Evolutionary conservation across 2,797 vertebrate genomes (phyloP).

Genomic region (Myotis daubentonii): DNA sequence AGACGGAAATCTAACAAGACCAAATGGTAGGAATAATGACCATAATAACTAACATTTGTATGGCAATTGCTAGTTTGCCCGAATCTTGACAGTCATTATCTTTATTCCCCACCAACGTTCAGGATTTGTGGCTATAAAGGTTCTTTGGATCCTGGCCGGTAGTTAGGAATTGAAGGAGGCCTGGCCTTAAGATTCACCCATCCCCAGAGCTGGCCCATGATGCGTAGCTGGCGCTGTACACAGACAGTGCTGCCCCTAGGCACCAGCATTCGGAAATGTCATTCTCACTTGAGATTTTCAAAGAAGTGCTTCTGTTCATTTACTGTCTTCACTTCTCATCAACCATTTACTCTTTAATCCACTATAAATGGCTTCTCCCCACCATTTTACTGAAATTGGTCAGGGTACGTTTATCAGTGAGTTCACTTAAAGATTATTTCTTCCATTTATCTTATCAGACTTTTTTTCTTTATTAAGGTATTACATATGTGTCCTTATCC

Average conservation of each 20-base stretch:
- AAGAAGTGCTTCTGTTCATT: background rate
- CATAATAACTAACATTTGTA: constrained; percentile 66
- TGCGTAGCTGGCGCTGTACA: background rate
- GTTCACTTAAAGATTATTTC: background rate
- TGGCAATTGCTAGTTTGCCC: constrained; percentile 21
- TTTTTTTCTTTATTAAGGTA: too few relatives aligned
- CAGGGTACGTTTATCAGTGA: background rate
- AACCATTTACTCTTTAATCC: background rate
- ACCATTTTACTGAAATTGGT: background rate
- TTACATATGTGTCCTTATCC: too few relatives aligned
- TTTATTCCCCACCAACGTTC: background rate
- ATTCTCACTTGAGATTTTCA: background rate
- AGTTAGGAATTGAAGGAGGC: background rate
- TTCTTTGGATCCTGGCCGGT: background rate
- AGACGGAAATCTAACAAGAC: constrained; percentile 47
- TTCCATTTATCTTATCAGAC: background rate
- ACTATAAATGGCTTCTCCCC: background rate
- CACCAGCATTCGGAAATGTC: background rate
- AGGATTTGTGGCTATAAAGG: background rate
- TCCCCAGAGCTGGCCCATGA: background rate
- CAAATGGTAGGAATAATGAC: constrained; percentile 67
- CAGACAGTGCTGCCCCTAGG: background rate
- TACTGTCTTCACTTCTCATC: background rate
- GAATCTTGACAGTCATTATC: constrained; percentile 10
- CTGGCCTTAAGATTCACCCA: background rate